phyloP scores from a whole-genome alignment of 2,113 vertebrate species.

The Megalops atlanticus region DNA sequence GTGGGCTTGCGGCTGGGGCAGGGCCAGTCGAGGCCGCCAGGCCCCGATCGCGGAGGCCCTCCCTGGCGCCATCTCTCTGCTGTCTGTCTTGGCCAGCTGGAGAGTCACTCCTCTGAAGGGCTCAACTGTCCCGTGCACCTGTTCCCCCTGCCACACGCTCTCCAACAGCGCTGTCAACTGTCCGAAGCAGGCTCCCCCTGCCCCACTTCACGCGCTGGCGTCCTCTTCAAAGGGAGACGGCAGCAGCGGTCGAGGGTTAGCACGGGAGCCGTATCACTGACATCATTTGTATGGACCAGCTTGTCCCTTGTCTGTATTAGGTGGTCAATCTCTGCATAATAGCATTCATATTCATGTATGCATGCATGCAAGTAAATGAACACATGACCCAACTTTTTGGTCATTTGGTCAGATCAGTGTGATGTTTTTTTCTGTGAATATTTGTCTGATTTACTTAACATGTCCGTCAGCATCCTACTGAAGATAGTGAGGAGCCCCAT shows the following conservation, averaged over 20 bases:
- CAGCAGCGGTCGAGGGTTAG: too few species aligned
- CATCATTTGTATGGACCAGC: too few species aligned
- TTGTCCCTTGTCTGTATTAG: too few species aligned
- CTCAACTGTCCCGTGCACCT: constrained; percentile 9
- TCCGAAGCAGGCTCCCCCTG: constrained; percentile 29
- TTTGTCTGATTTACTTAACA: neutral
- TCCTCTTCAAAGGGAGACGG: neutral
- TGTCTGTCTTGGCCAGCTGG: constrained; percentile 60
- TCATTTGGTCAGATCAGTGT: neutral
- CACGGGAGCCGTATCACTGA: too few species aligned
- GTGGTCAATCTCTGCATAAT: too few species aligned
- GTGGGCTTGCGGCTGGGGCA: neutral
- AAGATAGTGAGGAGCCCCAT: neutral
- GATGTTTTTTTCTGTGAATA: neutral
- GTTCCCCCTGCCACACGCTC: neutral
- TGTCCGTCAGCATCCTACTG: neutral
- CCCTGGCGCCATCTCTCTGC: constrained; percentile 28
- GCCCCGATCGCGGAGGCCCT: neutral
- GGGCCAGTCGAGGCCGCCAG: neutral
- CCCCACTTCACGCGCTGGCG: neutral
- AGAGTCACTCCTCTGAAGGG: constrained; percentile 35
- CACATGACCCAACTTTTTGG: neutral
- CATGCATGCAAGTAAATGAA: neutral
- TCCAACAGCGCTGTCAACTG: constrained; percentile 28
- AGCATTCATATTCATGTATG: too few species aligned